Base-by-base conservation (phyloP, 2,113 vertebrate genomes). In the Sebastes fasciatus region DNA sequence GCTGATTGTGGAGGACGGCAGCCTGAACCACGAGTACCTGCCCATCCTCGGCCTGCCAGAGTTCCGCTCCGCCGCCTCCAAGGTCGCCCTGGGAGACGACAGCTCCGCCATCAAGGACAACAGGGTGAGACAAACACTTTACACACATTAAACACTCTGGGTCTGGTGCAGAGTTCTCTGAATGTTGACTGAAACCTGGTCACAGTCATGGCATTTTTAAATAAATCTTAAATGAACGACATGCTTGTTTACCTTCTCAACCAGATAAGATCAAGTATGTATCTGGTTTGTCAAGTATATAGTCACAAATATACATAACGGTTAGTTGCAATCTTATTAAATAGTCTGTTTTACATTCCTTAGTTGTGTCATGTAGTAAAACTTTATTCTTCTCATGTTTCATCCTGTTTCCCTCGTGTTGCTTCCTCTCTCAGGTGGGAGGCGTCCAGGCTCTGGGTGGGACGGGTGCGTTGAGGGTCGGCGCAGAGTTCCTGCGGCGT, bases 11-110 rank as follows among this genome's bases (percentile, higher is more conserved):
- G 95, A 91, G 5, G 95, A 99, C 75, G 9, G 8, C 45, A 95
- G 94, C 86, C 92, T 99, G 74, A 99, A 99, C 91, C 98, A 99
- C 0, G 98, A 99, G 92, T 99, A 99, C 82, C 91, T 99, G 90
- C 98, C 98, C 63, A 98, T 99, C 91, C 93, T 99, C 46, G 98
- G 98, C 8, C 93, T 99, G 79, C 94, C 97, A 0, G 98, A 99
- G 78, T 99, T 98, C 89, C 96, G 98, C 7, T 94, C 95, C 43
- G 95, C 93, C 1, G 91, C 98, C 21, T 98, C 97, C 79, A 96
- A 94, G 21, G 97, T 99, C 0, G 96, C 96, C 12, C 94, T 99
- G 68, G 98, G 98, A 43, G 97, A 97, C 0, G 94, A 97, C 93
- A 98, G 96, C 88, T 87, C 95, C 0, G 98, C 98, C 81, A 94